Evolutionary conservation across 2,888 invertebrate species (phyloP).

Genomic region (Synergus umbraculus): DNA sequence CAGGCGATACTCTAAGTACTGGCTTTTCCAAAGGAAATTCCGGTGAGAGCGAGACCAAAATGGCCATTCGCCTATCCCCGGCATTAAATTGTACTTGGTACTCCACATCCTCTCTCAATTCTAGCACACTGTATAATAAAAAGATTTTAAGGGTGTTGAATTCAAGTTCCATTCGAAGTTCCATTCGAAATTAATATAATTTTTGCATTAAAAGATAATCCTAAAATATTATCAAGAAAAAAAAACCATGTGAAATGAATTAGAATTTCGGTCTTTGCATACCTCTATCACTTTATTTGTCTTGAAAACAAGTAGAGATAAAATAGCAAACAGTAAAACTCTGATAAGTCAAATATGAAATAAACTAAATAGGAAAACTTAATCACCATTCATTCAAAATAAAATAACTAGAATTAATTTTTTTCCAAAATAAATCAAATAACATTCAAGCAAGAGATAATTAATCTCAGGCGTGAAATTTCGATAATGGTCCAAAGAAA

Average conservation of each 20-base stretch:
- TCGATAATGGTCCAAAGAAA: not conserved
- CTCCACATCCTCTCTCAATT: constrained; percentile 85
- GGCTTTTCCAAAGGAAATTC: constrained; percentile 90
- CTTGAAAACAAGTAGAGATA: not conserved
- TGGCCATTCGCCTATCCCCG: constrained; percentile 82
- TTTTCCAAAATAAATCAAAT: not conserved
- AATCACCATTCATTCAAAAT: not conserved
- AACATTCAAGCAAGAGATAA: not conserved
- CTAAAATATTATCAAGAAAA: not conserved
- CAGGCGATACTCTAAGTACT: constrained; percentile 83
- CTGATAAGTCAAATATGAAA: not conserved
- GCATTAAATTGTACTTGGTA: constrained; percentile 86
- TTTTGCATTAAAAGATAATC: not conserved
- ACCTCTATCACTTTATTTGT: not conserved
- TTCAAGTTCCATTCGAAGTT: too few species aligned
- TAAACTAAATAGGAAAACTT: not conserved
- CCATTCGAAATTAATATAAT: not conserved
- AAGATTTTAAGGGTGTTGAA: not conserved
- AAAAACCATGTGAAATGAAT: too few species aligned
- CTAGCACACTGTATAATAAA: constrained; percentile 81
- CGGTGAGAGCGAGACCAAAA: constrained; percentile 83
- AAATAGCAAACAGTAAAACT: not conserved
- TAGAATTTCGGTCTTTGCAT: not conserved
- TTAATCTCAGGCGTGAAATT: not conserved
- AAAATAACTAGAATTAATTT: not conserved